Base-by-base conservation (phyloP, 1,140 invertebrate species). In the Anoplolepis gracilipes region DNA sequence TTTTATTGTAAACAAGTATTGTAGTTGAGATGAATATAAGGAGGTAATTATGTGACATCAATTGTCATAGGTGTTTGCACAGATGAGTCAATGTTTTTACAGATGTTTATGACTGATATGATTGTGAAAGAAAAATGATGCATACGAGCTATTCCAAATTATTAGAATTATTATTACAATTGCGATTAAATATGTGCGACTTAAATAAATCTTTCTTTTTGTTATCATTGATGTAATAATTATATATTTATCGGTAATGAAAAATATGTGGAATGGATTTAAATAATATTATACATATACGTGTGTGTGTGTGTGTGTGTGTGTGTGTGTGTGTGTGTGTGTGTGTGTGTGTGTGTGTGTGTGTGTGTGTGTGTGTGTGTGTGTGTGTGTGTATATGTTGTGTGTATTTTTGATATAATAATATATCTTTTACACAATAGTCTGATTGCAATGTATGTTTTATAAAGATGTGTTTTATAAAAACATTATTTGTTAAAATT, bases 141-240 rank as follows among this genome's bases (percentile, higher is more conserved):
- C n/a, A n/a, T n/a, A n/a, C n/a, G 10, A 28, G 6, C 13, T n/a
- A 65, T 49, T 33, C 16, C 16, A 22, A 39, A 1, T 1, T 28
- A 19, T 42, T 76, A 30, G n/a, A 76, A 57, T 62, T 16, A 33
- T 62, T 53, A 76, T 2, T 10, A 33, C 7, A n/a, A 0, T 62
- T 2, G 2, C 5, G 39, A 11, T 59, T 36, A 25, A 19, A 59
- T 59, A 36, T 49, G 28, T 22, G 42, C 6, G 4, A 11, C 16
- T 67, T 65, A 36, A 53, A 55, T 67, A 36, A 55, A 79, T 70
- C 19, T 42, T 55, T 70, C 19, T 42, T 55, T 25, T 25, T 6
- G 6, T 64, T 77, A 22, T 33, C 36, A 39, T 36, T 19, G 33
- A 4, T 19, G 22, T 25, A 33, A 59, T 49, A 30, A 78, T 64